Conservation (phyloP, 2,888 invertebrate genomes). For the Diarsia brunnea region DNA sequence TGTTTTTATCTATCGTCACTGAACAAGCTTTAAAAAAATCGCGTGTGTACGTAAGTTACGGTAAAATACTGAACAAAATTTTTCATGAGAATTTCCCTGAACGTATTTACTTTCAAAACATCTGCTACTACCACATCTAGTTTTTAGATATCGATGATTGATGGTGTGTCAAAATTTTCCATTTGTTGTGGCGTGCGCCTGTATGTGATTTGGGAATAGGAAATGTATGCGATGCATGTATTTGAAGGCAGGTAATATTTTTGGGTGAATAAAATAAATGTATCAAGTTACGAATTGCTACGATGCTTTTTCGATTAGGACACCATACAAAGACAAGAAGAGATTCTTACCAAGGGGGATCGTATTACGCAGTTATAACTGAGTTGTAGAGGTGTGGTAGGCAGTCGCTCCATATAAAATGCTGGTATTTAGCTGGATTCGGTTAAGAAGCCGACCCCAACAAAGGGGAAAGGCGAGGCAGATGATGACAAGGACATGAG, state of each 20-base stretch:
- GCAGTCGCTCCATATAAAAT: too few relatives aligned
- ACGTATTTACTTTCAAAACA: slow-evolving; percentile 1
- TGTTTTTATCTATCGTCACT: background rate
- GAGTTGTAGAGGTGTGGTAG: too few relatives aligned
- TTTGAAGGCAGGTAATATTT: slow-evolving; percentile 11
- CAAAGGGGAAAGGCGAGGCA: too few relatives aligned
- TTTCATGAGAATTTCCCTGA: slow-evolving; percentile 2
- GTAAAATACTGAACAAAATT: too few relatives aligned
- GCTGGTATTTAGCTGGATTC: too few relatives aligned
- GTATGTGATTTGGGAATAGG: slow-evolving; percentile 33
- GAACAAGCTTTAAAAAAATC: background rate
- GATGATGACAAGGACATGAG: too few relatives aligned
- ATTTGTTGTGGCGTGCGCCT: slow-evolving; percentile 25
- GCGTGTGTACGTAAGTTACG: background rate
- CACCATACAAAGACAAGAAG: background rate
- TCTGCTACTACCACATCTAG: slow-evolving; percentile 27
- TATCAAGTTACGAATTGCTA: background rate
- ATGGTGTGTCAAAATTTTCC: slow-evolving; percentile 41
- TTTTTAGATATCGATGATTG: slow-evolving; percentile 17
- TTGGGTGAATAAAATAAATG: background rate
- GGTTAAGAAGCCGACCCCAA: too few relatives aligned
- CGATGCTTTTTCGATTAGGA: background rate
- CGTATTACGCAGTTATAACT: too few relatives aligned
- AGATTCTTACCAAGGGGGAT: too few relatives aligned
- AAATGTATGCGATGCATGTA: slow-evolving; percentile 22